Evolutionary conservation across 2,888 invertebrate species (phyloP), one percentile per base, ranked within the genome.

Genomic region (Pammene fasciana): DNA sequence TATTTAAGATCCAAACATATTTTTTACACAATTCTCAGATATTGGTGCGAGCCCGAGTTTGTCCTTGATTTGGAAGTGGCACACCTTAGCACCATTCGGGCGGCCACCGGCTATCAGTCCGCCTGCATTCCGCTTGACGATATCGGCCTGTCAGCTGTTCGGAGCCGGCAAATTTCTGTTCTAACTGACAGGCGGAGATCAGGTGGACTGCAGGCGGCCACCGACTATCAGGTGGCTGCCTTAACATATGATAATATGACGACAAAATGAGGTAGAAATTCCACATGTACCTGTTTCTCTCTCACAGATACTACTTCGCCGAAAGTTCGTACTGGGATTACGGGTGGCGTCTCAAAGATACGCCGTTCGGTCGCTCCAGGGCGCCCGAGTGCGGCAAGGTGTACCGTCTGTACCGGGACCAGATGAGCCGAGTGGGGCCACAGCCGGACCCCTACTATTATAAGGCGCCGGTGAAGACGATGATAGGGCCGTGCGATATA

Each of bases 321-420:
- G 81, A 82, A 72, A 71, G 75, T 11, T 72, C 59, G 64, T 79
- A 76, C 0, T 82, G 81, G 82, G 75, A 72, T 8, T 84, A 79
- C 41, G 86, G 86, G 0, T 86, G 85, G 85, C 77, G 86, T 50
- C 46, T 83, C 41, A 72, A 71, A 0, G 86, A 86, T 18, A 84
- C 85, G 61, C 76, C 38, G 62, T 83, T 84, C 50, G 67, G 68
- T 0, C 76, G 34, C 3, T 70, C 75, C 36, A 72, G 62, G 18
- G 72, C 67, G 4, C 79, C 82, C 1, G 13, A 36, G 38, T 75
- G 55, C 36, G 83, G 82, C 0, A 79, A 82, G 11, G 80, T 81
- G 6, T 82, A 79, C 75, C 72, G 76, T 0, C 68, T 86, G 36
- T 78, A 78, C 5, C 75, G 74, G 0, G 82, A 75, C 56, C 66